Percentiles rank a stretch among this genome's conserved stretches.
phyloP scores from a whole-genome alignment of 2,888 invertebrate species.

The Diplazon laetatorius region DNA sequence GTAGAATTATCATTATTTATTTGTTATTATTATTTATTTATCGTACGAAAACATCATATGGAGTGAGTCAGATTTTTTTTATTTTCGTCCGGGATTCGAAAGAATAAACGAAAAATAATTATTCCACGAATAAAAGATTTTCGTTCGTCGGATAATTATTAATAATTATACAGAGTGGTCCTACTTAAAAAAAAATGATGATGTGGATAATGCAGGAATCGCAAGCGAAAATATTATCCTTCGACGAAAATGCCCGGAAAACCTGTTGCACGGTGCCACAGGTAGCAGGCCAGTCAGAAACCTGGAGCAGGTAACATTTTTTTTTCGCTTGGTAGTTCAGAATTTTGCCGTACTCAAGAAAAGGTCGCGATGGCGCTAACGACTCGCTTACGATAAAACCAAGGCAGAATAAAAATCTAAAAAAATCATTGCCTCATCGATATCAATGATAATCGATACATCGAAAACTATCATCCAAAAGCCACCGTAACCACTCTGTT shows the following conservation, averaged over 20 bases:
- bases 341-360: neutral
- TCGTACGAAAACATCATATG: too few relatives aligned
- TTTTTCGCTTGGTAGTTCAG: slow-evolving; percentile 37
- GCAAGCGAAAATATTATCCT: neutral
- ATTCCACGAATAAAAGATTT: too few relatives aligned
- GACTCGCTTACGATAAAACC: neutral
- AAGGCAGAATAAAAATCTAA: too few relatives aligned
- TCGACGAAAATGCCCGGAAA: neutral
- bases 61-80: too few relatives aligned
- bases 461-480: too few relatives aligned
- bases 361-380: neutral
- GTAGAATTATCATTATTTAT: too few relatives aligned
- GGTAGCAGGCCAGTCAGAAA: slow-evolving; percentile 17
- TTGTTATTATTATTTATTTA: too few relatives aligned
- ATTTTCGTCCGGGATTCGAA: neutral
- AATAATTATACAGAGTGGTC: slow-evolving; percentile 4
- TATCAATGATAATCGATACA: neutral
- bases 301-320: slow-evolving; percentile 38
- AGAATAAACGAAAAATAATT: neutral
- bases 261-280: neutral
- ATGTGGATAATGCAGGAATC: slow-evolving; percentile 39
- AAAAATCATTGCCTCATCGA: neutral
- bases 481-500: neutral
- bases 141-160: too few relatives aligned
- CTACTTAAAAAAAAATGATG: neutral